Evolutionary conservation across 2,113 vertebrate genomes (phyloP).

Genomic region (Anguilla japonica): DNA sequence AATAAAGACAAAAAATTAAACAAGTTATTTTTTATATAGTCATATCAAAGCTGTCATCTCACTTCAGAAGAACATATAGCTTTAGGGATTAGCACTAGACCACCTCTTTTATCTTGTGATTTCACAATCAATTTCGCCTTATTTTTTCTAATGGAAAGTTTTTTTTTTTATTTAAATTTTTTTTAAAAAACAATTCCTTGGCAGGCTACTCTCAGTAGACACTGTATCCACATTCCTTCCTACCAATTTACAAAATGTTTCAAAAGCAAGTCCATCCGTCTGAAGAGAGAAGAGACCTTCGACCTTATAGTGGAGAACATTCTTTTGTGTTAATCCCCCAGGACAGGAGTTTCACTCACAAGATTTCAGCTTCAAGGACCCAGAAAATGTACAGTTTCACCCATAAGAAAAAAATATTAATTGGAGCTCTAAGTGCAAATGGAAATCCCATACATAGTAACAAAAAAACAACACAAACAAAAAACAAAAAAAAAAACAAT

Average conservation of each 20-base stretch:
- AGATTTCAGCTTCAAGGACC: neutral
- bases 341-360: neutral
- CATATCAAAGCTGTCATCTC: neutral
- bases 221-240: neutral
- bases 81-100: neutral
- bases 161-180: neutral
- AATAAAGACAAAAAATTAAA: neutral
- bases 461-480: no score
- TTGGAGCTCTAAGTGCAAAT: no score
- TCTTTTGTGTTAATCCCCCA: neutral
- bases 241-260: neutral
- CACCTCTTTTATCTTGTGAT: neutral
- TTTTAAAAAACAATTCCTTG: neutral
- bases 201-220: neutral
- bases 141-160: neutral
- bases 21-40: neutral
- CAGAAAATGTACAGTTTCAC: neutral
- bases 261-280: neutral
- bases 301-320: neutral
- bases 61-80: neutral
- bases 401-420: neutral
- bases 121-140: neutral
- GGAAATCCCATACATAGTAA: no score
- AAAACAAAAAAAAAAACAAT: no score
- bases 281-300: neutral